Evolutionary conservation across 2,888 invertebrate species (phyloP), one percentile per base, ranked within the genome.

Genomic region (Zygothrica quintamaculata): DNA sequence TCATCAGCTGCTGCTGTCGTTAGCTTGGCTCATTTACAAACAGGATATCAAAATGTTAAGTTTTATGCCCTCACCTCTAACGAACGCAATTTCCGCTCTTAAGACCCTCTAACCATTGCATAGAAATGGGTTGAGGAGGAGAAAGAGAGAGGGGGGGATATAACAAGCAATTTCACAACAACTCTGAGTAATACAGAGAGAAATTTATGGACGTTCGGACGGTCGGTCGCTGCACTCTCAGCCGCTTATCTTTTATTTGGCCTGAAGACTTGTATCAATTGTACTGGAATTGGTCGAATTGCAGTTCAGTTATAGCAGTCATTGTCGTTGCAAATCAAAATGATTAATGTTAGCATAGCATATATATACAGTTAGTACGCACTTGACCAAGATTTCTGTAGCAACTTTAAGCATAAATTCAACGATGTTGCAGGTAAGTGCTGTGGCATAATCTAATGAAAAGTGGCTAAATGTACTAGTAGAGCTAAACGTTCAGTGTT

Each of bases 341-440:
- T 16, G 46, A 42, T 42, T 15, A 22, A 25, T 33, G 43, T 22
- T 22, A 22, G 18, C 18, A n/a, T n/a, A n/a, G n/a, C 18, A 22
- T 22, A 3, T 22, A 22, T 42, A 8, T n/a, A 25, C 33, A 48
- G 36, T 9, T 58, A 71, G 65, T 65, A 37, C 52, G 40, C 72
- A 47, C 69, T 78, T 78, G 69, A 67, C 77, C 77, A 77, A 73
- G 69, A 69, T 73, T 73, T n/a, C n/a, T 69, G 59, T 65, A 53
- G 40, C 52, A 55, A 47, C 57, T 62, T 26, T 16, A 40, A 61
- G 34, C 25, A 37, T 8, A 31, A 37, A 52, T 56, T 58, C 60
- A 57, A 36, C 15, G 53, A 61, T 58, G 60, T 37, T 18, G n/a
- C 55, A 43, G 15, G 36, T 13, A 13, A 36, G 36, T 31, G 3